Conservation (phyloP, 2,113 vertebrate genomes). For the Caranx ignobilis region DNA sequence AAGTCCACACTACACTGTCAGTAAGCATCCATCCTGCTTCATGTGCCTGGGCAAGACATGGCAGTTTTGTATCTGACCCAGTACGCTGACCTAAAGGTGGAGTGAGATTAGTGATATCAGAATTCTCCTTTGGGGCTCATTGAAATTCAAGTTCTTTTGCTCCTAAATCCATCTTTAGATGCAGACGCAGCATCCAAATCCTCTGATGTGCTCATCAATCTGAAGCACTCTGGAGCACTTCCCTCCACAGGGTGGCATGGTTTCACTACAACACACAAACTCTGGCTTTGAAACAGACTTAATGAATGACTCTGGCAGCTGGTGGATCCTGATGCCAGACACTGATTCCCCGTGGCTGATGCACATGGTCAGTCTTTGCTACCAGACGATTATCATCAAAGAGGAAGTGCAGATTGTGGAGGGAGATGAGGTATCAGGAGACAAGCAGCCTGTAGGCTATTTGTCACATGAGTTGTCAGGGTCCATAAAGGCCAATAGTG, state of each 20-base stretch:
- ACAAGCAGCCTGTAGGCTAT: constrained; percentile 23
- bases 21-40: constrained; percentile 19
- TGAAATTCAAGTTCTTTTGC: constrained; percentile 16
- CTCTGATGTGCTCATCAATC: background rate
- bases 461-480: constrained; percentile 61
- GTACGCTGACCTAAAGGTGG: constrained; percentile 12
- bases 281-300: constrained; percentile 11
- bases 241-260: constrained; percentile 69
- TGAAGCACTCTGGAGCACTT: constrained; percentile 7
- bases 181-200: background rate
- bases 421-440: constrained; percentile 25
- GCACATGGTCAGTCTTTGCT: constrained; percentile 38
- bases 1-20: constrained; percentile 16
- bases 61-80: constrained; percentile 5
- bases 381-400: constrained; percentile 38
- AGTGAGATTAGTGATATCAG: background rate
- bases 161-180: background rate
- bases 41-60: constrained; percentile 1
- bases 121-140: constrained; percentile 12
- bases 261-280: constrained; percentile 46
- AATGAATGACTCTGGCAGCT: constrained; percentile 55
- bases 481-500: constrained; percentile 28
- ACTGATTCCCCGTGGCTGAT: constrained; percentile 52
- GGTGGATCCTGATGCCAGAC: constrained; percentile 59
- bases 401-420: constrained; percentile 35